Evolutionary conservation across 1,140 invertebrate genomes (phyloP).

Genomic region (Drosophila pruinosa): DNA sequence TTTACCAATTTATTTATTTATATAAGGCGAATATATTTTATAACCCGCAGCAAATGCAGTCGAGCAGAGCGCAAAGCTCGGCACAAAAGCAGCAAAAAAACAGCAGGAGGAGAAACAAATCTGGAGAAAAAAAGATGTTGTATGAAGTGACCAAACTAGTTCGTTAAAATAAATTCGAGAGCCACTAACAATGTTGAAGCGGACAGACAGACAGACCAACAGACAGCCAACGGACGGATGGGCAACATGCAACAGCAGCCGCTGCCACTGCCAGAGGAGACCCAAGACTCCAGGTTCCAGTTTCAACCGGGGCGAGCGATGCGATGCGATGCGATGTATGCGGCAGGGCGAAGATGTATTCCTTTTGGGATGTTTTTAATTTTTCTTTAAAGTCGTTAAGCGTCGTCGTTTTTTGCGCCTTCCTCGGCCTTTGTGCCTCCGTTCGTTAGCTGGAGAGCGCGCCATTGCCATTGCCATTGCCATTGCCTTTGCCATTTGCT

Average conservation of each 20-base stretch:
- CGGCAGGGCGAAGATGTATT: conserved; percentile 78
- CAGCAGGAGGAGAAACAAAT: conserved; percentile 8
- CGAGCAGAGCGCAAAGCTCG: conserved; percentile 11
- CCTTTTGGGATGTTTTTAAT: conserved; percentile 82
- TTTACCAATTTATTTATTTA: conserved; percentile 82
- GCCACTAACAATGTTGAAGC: conserved; percentile 74
- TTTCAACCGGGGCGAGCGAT: conserved; percentile 8
- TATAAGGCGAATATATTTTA: conserved; percentile 82
- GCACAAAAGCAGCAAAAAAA: not conserved
- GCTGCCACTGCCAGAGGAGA: conserved; percentile 1
- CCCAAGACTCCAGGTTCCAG: conserved; percentile 30
- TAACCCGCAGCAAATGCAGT: conserved; percentile 69
- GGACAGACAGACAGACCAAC: conserved; percentile 33
- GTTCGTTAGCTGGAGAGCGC: conserved; percentile 62
- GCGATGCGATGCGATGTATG: conserved; percentile 53
- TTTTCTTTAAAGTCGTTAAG: conserved; percentile 81
- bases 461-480: conserved; percentile 67
- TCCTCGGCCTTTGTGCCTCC: conserved; percentile 37
- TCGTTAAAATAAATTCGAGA: conserved; percentile 82
- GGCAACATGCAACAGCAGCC: conserved; percentile 65
- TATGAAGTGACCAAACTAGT: conserved; percentile 81
- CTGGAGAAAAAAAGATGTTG: conserved; percentile 64
- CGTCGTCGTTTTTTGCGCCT: conserved; percentile 65
- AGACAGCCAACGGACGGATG: conserved; percentile 42
- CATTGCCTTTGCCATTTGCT: conserved; percentile 71